These are phyloP conservation scores for Oreochromis niloticus DNA, from an alignment of 2,113 vertebrate genomes.

Conservation along the genomic window DNA sequence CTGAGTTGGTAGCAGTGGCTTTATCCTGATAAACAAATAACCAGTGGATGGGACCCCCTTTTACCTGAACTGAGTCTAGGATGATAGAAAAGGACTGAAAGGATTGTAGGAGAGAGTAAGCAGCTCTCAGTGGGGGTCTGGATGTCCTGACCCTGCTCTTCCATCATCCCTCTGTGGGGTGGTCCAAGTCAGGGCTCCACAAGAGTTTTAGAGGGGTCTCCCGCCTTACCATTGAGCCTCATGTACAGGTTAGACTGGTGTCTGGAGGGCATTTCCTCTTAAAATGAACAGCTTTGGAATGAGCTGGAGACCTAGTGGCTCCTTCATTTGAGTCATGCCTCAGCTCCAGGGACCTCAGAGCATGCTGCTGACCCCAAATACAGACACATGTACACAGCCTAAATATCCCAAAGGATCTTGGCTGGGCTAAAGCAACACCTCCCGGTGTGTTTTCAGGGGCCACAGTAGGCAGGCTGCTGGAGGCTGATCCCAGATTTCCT, in stretches of 20 bases:
- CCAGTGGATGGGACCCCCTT: neutral
- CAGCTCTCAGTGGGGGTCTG: conserved; percentile 41
- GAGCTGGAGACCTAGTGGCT: conserved; percentile 49
- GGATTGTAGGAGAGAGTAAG: conserved; percentile 41
- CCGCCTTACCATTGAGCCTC: conserved; percentile 11
- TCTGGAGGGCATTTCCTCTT: conserved; percentile 40
- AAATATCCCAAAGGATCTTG: conserved; percentile 24
- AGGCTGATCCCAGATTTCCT: conserved; percentile 63
- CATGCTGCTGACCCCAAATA: conserved; percentile 38
- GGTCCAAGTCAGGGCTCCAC: conserved; percentile 15
- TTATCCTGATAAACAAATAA: conserved; percentile 18
- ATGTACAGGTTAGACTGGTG: conserved; percentile 11
- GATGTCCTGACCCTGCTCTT: conserved; percentile 23
- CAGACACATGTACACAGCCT: conserved; percentile 11
- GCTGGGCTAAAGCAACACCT: conserved; percentile 67
- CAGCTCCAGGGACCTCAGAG: conserved; percentile 27
- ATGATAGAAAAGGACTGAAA: conserved; percentile 57
- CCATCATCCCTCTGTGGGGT: conserved; percentile 33
- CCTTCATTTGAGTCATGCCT: conserved; percentile 55
- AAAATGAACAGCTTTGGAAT: conserved; percentile 43
- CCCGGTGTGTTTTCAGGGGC: conserved; percentile 54
- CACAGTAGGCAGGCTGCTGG: conserved; percentile 44
- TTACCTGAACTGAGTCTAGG: conserved; percentile 58
- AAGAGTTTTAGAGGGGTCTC: neutral
- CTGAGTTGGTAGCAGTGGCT: neutral